Evolutionary conservation across 2,113 vertebrate genomes (phyloP), one percentile per base, ranked within the genome.

Genomic region (Otolemur garnettii): DNA sequence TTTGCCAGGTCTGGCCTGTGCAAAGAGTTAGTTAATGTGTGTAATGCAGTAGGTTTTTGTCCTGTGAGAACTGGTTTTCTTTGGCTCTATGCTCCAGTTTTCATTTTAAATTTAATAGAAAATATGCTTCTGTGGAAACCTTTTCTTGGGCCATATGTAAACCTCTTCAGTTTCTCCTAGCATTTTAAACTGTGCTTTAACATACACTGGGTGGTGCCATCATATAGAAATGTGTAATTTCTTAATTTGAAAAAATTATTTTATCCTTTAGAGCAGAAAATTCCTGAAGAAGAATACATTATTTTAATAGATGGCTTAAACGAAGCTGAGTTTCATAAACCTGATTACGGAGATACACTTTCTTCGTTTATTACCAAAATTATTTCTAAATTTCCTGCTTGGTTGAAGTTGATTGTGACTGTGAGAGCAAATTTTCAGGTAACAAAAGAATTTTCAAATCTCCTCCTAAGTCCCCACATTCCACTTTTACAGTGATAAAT

Each of bases 311-410:
- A 99, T 60, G 99, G 99, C 38, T 98, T 99, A 98, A 99, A 99
- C 55, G 99, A 99, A 98, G 99, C 99, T 0, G 99, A 99, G 98
- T 99, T 99, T 98, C 99, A 99, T 96, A 99, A 99, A 86, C 99
- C 99, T 50, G 99, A 99, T 98, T 99, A 99, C 91, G 99, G 99
- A 75, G 99, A 99, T 98, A 99, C 99, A 1, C 98, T 99, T 90
- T 99, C 99, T 96, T 99, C 99, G 38, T 99, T 99, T 98, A 98
- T 99, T 96, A 97, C 99, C 53, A 99, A 99, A 97, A 98, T 99
- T 96, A 99, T 99, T 97, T 97, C 98, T 90, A 99, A 99, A 91
- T 99, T 99, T 97, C 99, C 99, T 90, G 89, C 98, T 57, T 99
- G 99, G 99, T 98, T 99, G 90, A 99, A 99, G 98, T 98, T 99